Percentiles rank a stretch among this genome's conserved stretches.
These are phyloP conservation scores for Muscidifurax raptorellus DNA, from an alignment of 1,140 invertebrate species.

Conservation along the genomic window DNA sequence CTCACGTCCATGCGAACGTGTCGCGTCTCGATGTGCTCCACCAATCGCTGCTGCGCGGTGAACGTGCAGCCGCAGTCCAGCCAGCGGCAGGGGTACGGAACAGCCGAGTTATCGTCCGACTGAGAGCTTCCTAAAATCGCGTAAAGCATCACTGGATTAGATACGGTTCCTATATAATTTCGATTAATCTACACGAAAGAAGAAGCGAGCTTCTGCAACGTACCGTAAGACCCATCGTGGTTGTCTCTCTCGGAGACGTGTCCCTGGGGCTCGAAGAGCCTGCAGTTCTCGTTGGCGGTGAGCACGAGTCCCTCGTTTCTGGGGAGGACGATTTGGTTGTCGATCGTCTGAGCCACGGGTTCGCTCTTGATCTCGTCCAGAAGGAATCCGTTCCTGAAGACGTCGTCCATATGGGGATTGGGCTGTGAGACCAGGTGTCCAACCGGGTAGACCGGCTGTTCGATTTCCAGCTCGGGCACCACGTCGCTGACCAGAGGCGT, in stretches of 20 bases:
- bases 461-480: background rate
- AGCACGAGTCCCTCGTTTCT: slow-evolving; percentile 67
- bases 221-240: slow-evolving; percentile 62
- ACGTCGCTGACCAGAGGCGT: background rate
- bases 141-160: background rate
- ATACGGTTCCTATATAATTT: too few relatives aligned
- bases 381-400: slow-evolving; percentile 15
- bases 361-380: slow-evolving; percentile 29
- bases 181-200: background rate
- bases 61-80: slow-evolving; percentile 88
- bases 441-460: slow-evolving; percentile 22
- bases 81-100: slow-evolving; percentile 85
- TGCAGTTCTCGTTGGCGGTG: slow-evolving; percentile 52
- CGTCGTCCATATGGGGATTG: background rate
- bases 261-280: slow-evolving; percentile 47
- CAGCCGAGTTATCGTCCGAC: slow-evolving; percentile 56
- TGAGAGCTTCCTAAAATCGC: slow-evolving; percentile 57
- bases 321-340: slow-evolving; percentile 69
- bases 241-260: slow-evolving; percentile 15
- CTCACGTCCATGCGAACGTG: slow-evolving; percentile 79
- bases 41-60: slow-evolving; percentile 85
- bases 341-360: slow-evolving; percentile 29
- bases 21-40: slow-evolving; percentile 92
- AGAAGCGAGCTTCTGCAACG: background rate
- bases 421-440: slow-evolving; percentile 35